A percentile compares a stretch with the other conserved stretches of the same genome.
Evolutionary conservation across 1,140 invertebrate species (phyloP).

Genomic region (Calliphora vicina): DNA sequence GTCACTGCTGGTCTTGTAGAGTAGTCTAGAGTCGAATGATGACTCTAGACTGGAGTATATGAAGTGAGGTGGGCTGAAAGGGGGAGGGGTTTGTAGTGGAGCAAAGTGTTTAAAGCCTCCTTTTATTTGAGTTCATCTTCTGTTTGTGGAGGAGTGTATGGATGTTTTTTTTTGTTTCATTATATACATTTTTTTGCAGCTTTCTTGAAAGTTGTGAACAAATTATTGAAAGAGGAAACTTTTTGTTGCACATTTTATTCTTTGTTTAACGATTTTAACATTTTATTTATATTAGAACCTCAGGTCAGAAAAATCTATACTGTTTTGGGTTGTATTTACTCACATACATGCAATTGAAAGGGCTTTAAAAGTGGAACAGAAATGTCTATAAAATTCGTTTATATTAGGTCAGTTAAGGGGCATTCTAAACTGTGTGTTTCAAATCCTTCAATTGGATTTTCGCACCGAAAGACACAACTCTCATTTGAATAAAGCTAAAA

Average conservation of each 20-base stretch:
- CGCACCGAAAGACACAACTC: too few relatives aligned
- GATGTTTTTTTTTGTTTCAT: background rate
- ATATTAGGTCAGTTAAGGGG: too few relatives aligned
- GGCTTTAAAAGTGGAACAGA: too few relatives aligned
- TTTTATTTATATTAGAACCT: constrained; percentile 21
- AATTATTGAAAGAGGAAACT: background rate
- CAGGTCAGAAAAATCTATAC: background rate
- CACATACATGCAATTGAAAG: too few relatives aligned
- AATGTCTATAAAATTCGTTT: too few relatives aligned
- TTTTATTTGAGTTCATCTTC: background rate
- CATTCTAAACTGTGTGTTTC: too few relatives aligned
- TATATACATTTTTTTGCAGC: background rate
- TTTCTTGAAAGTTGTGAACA: background rate
- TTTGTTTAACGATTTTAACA: constrained; percentile 22
- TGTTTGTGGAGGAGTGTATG: constrained; percentile 19
- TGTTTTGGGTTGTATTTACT: too few relatives aligned
- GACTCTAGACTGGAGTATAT: too few relatives aligned
- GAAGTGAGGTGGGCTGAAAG: background rate
- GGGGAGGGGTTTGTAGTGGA: background rate
- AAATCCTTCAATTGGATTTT: too few relatives aligned
- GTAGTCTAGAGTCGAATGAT: too few relatives aligned
- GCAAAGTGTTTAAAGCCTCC: background rate
- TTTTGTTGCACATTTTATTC: background rate
- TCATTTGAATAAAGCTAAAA: too few relatives aligned
- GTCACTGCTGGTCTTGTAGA: background rate